A percentile compares a stretch with the other conserved stretches of the same genome.
These are phyloP conservation scores for Stenchaetothrips biformis DNA, from an alignment of 2,888 invertebrate species.

Conservation along the genomic window DNA sequence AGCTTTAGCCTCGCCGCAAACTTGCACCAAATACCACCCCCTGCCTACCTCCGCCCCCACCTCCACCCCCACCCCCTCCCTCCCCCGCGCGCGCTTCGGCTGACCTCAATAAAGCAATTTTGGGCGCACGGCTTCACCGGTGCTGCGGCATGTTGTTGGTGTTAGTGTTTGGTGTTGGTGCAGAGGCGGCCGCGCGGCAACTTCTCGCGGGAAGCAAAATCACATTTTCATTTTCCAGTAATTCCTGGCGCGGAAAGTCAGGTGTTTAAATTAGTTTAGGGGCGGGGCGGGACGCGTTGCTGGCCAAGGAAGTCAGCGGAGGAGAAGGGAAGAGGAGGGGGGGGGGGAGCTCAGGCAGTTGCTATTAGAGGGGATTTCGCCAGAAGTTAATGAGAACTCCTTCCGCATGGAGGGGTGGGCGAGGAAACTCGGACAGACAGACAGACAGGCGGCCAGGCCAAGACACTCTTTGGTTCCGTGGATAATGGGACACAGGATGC, in stretches of 20 bases:
- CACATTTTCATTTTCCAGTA: background rate
- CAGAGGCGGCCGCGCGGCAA: background rate
- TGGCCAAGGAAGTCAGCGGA: background rate
- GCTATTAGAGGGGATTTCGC: conserved; percentile 13
- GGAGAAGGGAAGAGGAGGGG: background rate
- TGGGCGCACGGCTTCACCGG: no score
- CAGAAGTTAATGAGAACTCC: conserved; percentile 23
- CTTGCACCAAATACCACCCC: no score
- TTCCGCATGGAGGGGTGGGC: background rate
- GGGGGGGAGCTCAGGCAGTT: background rate
- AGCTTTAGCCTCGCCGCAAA: no score
- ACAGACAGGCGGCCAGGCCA: background rate
- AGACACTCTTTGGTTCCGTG: background rate
- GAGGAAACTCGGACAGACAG: background rate
- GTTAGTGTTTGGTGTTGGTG: no score
- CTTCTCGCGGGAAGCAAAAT: background rate
- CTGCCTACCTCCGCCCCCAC: no score
- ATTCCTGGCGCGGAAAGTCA: background rate
- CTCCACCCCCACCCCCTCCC: no score
- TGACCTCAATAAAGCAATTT: no score
- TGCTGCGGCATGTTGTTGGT: no score
- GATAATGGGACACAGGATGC: background rate
- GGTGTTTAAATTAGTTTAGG: background rate
- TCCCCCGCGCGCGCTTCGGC: no score
- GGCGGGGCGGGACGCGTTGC: background rate